A percentile compares a stretch with the other conserved stretches of the same genome.
Conservation (phyloP, 2,113 vertebrate genomes). For the Eleginops maclovinus region DNA sequence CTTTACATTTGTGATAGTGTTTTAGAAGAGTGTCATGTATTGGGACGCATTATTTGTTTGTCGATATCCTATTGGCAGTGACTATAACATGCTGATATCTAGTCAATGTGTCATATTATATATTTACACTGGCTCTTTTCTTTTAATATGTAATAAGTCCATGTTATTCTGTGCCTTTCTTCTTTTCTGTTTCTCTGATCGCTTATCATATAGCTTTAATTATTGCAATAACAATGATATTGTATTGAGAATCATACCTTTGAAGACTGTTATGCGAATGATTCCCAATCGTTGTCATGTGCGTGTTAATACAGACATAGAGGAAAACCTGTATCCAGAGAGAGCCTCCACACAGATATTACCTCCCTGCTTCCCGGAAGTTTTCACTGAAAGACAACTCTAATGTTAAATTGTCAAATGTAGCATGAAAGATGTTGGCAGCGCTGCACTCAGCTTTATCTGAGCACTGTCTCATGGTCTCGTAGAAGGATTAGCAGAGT, state of each 20-base stretch:
- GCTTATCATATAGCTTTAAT: neutral
- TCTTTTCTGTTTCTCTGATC: neutral
- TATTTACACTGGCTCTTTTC: neutral
- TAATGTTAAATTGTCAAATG: conserved; percentile 50
- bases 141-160: neutral
- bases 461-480: neutral
- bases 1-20: neutral
- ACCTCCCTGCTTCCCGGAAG: neutral
- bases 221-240: neutral
- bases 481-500: conserved; percentile 30
- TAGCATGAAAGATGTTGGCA: conserved; percentile 48
- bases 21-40: neutral
- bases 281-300: neutral
- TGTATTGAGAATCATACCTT: neutral
- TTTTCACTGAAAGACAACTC: conserved; percentile 30
- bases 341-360: neutral
- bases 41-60: neutral
- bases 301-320: neutral
- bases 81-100: neutral
- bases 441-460: neutral
- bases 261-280: neutral
- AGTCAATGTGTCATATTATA: neutral
- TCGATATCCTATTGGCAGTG: neutral
- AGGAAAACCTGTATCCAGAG: neutral
- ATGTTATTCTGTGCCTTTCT: neutral